Percentiles rank a stretch among this genome's conserved stretches.
phyloP scores from a whole-genome alignment of 2,888 invertebrate genomes.

The Rotaria socialis region DNA sequence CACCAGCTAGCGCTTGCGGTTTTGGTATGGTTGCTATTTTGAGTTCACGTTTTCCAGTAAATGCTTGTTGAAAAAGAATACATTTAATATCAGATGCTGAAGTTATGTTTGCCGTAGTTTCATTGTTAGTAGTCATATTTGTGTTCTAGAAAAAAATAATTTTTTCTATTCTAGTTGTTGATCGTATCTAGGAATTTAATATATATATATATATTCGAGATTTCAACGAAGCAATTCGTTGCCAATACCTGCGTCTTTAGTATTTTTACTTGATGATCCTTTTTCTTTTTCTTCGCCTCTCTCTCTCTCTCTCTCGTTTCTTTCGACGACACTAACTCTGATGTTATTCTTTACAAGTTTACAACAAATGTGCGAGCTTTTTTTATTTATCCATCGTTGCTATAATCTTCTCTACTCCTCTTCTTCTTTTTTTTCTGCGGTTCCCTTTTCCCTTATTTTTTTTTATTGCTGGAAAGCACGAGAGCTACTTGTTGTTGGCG shows the following conservation, averaged over 20 bases:
- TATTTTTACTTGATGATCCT: neutral
- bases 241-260: neutral
- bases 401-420: neutral
- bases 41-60: conserved; percentile 27
- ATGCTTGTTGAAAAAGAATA: conserved; percentile 34
- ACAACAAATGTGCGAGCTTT: neutral
- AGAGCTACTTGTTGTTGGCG: neutral
- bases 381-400: neutral
- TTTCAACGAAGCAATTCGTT: neutral
- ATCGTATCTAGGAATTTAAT: neutral
- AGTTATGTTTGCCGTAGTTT: neutral
- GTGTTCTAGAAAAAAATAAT: too few relatives aligned
- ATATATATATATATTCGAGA: neutral
- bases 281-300: neutral
- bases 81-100: conserved; percentile 36
- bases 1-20: neutral
- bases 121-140: neutral
- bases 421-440: neutral
- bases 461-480: neutral
- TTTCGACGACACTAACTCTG: neutral
- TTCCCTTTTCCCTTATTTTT: neutral
- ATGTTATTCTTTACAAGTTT: neutral
- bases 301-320: neutral
- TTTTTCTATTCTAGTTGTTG: neutral
- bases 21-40: conserved; percentile 36